phyloP scores from a whole-genome alignment of 2,888 invertebrate species.

The Nemotelus nigrinus region DNA sequence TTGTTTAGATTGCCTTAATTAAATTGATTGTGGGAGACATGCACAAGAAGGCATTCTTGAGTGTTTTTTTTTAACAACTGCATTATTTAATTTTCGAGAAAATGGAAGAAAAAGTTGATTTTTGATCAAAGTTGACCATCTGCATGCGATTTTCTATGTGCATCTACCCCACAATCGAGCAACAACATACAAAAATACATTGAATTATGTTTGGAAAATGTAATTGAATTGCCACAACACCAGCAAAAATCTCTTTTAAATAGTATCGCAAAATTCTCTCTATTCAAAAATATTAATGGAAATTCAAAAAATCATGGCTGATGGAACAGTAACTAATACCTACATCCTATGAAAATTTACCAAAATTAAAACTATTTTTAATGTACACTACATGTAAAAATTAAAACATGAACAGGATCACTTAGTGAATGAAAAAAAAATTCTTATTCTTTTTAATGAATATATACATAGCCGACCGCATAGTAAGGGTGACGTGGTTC shows the following conservation, averaged over 20 bases:
- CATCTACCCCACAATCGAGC: slow-evolving; percentile 24
- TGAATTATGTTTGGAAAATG: slow-evolving; percentile 9
- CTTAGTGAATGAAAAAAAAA: not conserved
- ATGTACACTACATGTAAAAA: not conserved
- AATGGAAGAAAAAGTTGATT: not conserved
- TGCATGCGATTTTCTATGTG: not conserved
- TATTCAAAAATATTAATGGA: slow-evolving; percentile 14
- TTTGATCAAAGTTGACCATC: not conserved
- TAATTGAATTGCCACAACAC: slow-evolving; percentile 32
- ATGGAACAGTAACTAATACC: not conserved
- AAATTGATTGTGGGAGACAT: no score
- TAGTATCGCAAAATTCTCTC: slow-evolving; percentile 17
- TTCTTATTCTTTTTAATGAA: not conserved
- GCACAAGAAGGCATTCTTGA: no score
- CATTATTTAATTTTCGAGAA: no score
- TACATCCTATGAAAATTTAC: slow-evolving; percentile 21
- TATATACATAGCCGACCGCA: no score
- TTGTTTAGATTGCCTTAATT: slow-evolving; percentile 37
- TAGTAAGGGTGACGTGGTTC: no score
- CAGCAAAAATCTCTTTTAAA: slow-evolving; percentile 26
- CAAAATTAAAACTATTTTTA: not conserved
- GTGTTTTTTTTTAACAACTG: no score
- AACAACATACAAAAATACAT: slow-evolving; percentile 34
- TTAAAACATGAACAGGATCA: not conserved
- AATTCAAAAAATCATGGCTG: not conserved